Evolutionary conservation across 2,888 invertebrate species (phyloP).

Genomic region (Mylabris sibirica): DNA sequence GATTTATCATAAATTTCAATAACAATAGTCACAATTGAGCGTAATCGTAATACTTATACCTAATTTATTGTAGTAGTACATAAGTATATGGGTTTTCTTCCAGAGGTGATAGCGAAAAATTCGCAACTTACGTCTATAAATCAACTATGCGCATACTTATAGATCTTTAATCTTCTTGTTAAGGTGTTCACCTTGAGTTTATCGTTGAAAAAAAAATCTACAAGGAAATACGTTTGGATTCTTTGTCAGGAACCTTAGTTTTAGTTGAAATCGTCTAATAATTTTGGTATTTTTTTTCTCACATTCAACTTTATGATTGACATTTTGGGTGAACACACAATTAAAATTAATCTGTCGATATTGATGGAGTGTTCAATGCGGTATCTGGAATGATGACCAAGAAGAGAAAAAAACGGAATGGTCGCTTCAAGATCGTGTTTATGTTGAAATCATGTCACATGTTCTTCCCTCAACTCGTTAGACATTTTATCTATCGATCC

Average conservation of each 20-base stretch:
- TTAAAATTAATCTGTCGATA: not conserved
- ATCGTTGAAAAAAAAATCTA: not conserved
- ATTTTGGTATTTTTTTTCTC: not conserved
- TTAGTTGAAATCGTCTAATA: not conserved
- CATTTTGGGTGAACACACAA: not conserved
- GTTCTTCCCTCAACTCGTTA: not conserved
- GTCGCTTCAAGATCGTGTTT: not conserved
- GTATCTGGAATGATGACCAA: not conserved
- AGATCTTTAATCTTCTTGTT: not conserved
- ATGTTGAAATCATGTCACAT: slow-evolving; percentile 5
- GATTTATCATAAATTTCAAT: no score
- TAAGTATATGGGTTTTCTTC: no score
- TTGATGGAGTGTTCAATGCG: not conserved
- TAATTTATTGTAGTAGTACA: no score
- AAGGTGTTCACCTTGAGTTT: slow-evolving; percentile 7
- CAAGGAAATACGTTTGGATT: not conserved
- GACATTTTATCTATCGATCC: slow-evolving; percentile 3
- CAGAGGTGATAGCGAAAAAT: not conserved
- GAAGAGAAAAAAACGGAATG: not conserved
- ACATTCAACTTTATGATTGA: not conserved
- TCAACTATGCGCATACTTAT: not conserved
- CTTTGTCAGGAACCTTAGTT: not conserved
- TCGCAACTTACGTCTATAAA: not conserved
- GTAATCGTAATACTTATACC: no score
- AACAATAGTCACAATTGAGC: no score